Evolutionary conservation across 2,888 invertebrate genomes (phyloP).

Genomic region (Polyommatus iphigenia): DNA sequence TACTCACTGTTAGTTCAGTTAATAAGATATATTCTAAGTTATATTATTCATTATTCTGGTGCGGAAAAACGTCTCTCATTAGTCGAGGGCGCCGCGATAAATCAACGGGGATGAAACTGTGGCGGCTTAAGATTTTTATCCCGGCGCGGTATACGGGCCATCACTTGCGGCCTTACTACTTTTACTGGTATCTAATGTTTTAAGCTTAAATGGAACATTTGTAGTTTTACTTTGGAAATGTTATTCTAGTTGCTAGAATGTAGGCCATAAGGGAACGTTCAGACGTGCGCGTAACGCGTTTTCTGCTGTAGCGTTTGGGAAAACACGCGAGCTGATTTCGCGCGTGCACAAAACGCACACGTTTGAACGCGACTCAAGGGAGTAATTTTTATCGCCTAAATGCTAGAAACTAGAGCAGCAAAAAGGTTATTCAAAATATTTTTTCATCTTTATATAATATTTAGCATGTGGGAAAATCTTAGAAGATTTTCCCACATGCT

Average conservation of each 20-base stretch:
- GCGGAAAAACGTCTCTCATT: constrained; percentile 15
- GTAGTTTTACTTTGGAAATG: neutral
- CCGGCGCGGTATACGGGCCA: constrained; percentile 10
- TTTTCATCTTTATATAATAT: too few relatives aligned
- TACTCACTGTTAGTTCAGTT: neutral
- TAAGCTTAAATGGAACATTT: neutral
- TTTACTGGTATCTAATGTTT: constrained; percentile 4
- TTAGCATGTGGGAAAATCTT: too few relatives aligned
- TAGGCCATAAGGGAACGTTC: too few relatives aligned
- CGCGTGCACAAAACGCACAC: too few relatives aligned
- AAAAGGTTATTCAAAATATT: too few relatives aligned
- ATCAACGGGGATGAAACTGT: constrained; percentile 23
- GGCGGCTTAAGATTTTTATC: constrained; percentile 28
- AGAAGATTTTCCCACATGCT: neutral
- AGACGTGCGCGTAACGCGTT: too few relatives aligned
- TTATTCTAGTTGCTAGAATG: neutral
- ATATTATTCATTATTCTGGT: constrained; percentile 5
- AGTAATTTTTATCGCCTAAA: too few relatives aligned
- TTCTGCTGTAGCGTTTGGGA: too few relatives aligned
- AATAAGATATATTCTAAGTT: constrained; percentile 12
- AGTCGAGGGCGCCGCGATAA: neutral
- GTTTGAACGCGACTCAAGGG: too few relatives aligned
- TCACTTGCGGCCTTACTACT: constrained; percentile 17
- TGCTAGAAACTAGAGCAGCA: too few relatives aligned
- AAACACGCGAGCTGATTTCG: too few relatives aligned